These are phyloP conservation scores for Crypturellus undulatus DNA, from an alignment of 2,113 vertebrate species.

Conservation along the genomic window DNA sequence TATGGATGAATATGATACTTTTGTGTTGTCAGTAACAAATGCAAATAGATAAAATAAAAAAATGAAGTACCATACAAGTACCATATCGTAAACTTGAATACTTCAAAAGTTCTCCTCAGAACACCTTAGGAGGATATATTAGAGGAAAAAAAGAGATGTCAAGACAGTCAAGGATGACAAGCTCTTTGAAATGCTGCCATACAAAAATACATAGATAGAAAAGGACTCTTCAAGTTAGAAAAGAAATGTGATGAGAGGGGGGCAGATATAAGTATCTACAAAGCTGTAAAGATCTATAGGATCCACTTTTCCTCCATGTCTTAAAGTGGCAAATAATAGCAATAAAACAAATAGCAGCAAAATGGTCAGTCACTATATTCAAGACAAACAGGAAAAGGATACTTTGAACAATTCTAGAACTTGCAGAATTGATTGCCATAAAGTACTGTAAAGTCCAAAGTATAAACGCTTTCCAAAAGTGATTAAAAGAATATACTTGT, in stretches of 20 bases:
- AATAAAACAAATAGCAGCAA: not conserved
- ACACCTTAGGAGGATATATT: not conserved
- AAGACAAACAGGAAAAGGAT: rapidly evolving
- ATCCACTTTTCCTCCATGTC: not conserved
- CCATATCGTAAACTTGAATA: not conserved
- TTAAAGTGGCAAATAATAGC: not conserved
- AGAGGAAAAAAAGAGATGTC: not conserved
- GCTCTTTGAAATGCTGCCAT: not conserved
- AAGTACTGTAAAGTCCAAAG: not conserved
- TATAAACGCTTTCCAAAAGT: not conserved
- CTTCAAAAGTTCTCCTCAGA: not conserved
- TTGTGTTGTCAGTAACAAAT: not conserved
- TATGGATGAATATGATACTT: not conserved
- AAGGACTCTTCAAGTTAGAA: not conserved
- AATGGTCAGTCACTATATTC: not conserved
- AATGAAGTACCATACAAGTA: not conserved
- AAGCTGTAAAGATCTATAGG: not conserved
- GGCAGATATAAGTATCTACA: not conserved
- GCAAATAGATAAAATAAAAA: not conserved
- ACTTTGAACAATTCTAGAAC: not conserved
- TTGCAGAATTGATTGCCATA: not conserved
- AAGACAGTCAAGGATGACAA: not conserved
- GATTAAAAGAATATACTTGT: not conserved
- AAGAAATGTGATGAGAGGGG: not conserved
- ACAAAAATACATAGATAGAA: not conserved